A percentile compares a stretch with the other conserved stretches of the same genome.
Evolutionary conservation across 1,140 invertebrate genomes (phyloP).

Genomic region (Achroia grisella): DNA sequence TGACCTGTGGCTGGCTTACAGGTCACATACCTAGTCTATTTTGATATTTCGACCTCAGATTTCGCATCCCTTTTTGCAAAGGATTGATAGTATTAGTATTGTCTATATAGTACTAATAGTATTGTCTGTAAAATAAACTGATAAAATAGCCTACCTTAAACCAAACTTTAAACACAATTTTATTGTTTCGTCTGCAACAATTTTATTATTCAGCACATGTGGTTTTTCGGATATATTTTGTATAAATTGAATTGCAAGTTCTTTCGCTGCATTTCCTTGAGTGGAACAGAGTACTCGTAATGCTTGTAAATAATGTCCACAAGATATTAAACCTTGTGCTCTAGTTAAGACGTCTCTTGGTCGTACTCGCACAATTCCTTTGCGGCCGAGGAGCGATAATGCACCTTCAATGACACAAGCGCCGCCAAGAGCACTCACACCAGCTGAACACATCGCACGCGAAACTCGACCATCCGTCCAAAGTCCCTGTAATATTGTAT

Average conservation of each 20-base stretch:
- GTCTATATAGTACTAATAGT: too few relatives aligned
- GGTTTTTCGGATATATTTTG: slow-evolving; percentile 41
- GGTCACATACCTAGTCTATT: too few relatives aligned
- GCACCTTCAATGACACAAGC: slow-evolving; percentile 87
- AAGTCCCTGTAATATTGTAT: slow-evolving; percentile 76
- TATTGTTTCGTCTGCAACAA: slow-evolving; percentile 43
- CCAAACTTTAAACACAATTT: slow-evolving; percentile 51
- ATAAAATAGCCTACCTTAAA: slow-evolving; percentile 30
- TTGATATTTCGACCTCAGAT: too few relatives aligned
- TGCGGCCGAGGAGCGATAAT: slow-evolving; percentile 88
- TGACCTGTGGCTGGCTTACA: too few relatives aligned
- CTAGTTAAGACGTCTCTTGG: slow-evolving; percentile 76
- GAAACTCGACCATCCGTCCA: slow-evolving; percentile 81
- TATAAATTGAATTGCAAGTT: slow-evolving; percentile 35
- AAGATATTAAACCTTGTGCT: slow-evolving; percentile 46
- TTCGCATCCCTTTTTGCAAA: too few relatives aligned
- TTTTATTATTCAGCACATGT: slow-evolving; percentile 43
- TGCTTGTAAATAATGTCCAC: slow-evolving; percentile 78
- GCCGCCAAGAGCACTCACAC: slow-evolving; percentile 79
- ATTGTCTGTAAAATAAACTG: too few relatives aligned
- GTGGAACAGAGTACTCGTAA: slow-evolving; percentile 50
- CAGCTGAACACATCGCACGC: slow-evolving; percentile 73
- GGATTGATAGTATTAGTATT: too few relatives aligned
- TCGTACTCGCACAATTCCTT: slow-evolving; percentile 88
- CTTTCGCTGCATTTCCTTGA: slow-evolving; percentile 28